phyloP scores from a whole-genome alignment of 2,113 vertebrate species.

The Bos indicus region DNA sequence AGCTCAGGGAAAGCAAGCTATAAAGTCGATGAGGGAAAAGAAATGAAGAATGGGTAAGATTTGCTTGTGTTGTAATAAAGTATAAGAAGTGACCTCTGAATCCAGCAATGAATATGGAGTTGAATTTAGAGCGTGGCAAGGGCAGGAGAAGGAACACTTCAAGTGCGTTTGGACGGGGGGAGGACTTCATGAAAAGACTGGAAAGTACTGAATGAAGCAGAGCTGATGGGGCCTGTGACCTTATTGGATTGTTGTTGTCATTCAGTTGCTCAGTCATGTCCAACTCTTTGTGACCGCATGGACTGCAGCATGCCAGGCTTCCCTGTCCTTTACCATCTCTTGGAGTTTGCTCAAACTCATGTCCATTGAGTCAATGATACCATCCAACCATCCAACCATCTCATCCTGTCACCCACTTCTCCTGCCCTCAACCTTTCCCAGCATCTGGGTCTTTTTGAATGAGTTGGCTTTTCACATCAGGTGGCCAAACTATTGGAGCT shows the following conservation, averaged over 20 bases:
- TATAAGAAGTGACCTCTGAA: neutral
- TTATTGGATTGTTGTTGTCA: neutral
- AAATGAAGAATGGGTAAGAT: neutral
- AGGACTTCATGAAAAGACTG: neutral
- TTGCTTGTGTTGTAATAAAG: neutral
- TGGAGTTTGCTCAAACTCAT: neutral
- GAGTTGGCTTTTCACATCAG: neutral
- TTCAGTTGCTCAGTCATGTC: neutral
- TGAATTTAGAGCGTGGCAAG: neutral
- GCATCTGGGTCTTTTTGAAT: neutral
- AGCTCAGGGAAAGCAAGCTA: neutral
- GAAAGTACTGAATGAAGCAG: neutral
- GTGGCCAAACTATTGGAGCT: neutral
- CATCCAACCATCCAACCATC: neutral
- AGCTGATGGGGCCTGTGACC: neutral
- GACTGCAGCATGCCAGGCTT: neutral
- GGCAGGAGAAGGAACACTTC: neutral
- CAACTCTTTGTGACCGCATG: neutral
- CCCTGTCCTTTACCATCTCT: neutral
- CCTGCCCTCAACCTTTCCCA: neutral
- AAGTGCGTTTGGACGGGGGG: neutral
- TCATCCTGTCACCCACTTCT: neutral
- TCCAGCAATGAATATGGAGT: neutral
- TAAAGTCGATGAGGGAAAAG: neutral
- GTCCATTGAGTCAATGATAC: neutral